Base-by-base conservation (phyloP, 2,888 invertebrate genomes). In the Odiellus spinosus region DNA sequence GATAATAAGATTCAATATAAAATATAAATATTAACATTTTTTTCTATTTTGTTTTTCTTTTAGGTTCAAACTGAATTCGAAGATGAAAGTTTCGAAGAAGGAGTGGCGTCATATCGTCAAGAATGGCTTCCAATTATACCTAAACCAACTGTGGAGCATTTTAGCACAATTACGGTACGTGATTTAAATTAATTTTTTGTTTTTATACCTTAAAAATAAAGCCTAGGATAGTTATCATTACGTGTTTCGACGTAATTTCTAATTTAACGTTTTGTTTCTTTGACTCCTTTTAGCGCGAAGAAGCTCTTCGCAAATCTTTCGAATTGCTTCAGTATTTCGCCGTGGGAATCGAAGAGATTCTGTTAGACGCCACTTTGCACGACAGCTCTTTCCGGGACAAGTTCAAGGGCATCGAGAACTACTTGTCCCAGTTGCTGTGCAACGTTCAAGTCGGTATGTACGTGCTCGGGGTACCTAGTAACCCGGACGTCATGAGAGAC, bases 271-370 rank as follows among this genome's bases (percentile, higher is more conserved):
- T 35, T 8, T 38, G 10, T 38, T 17, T 3, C 2, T 38, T 38
- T 38, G 15, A 8, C 10, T 12, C 2, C n/a, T 3, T 8, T 12
- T 38, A 38, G n/a, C 38, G 38, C n/a, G 44, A 46, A 17, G 51
- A 49, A 17, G 49, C 55, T 17, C 49, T 81, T 56, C 69, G 75
- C 44, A 67, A 73, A 47, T 71, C 76, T 60, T 80, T 77, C 66
- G 73, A 75, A 59, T 74, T 73, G 54, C 67, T 82, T 62, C 81
- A 82, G 65, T 75, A 73, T 67, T 71, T 77, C 51, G 79, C 80
- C 1, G 79, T 80, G 5, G 78, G 76, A 21, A 61, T 82, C 48
- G 75, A 81, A 59, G 76, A 76, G 58, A 72, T 80, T 42, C 69
- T 72, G 34, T 67, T 70, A 64, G 76, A 78, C 56, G 72, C 74